phyloP scores from a whole-genome alignment of 1,140 invertebrate species.

The Eubasilissa regina region DNA sequence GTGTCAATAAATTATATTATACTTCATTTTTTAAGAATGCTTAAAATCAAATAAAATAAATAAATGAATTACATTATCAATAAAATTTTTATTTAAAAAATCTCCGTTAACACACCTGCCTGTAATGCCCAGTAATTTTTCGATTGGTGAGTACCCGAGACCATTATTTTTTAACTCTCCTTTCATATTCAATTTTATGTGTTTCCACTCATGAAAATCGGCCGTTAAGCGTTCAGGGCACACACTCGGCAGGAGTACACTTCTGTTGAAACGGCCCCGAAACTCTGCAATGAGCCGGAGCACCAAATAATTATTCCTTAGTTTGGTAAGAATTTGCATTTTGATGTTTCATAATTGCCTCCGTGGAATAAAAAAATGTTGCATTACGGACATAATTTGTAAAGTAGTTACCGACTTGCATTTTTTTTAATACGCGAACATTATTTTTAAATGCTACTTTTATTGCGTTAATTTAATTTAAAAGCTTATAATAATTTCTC shows the following conservation, averaged over 20 bases:
- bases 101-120: no score
- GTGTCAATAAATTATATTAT: no score
- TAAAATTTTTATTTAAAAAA: no score
- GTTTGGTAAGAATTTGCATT: constrained; percentile 12
- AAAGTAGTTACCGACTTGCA: no score
- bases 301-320: constrained; percentile 2
- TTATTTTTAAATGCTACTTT: no score
- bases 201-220: constrained; percentile 2
- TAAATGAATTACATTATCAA: no score
- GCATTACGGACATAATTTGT: neutral
- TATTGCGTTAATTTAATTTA: no score
- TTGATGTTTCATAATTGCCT: constrained; percentile 26
- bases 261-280: neutral
- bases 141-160: neutral
- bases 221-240: neutral
- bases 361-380: neutral
- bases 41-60: no score
- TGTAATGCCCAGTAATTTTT: no score
- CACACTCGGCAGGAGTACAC: neutral
- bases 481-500: no score
- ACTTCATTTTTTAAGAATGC: no score
- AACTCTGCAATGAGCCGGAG: neutral
- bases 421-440: no score
- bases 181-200: constrained; percentile 11
- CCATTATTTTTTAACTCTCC: neutral